Evolutionary conservation across 2,888 invertebrate genomes (phyloP), one percentile per base, ranked within the genome.

Genomic region (Steinernema scapterisci): DNA sequence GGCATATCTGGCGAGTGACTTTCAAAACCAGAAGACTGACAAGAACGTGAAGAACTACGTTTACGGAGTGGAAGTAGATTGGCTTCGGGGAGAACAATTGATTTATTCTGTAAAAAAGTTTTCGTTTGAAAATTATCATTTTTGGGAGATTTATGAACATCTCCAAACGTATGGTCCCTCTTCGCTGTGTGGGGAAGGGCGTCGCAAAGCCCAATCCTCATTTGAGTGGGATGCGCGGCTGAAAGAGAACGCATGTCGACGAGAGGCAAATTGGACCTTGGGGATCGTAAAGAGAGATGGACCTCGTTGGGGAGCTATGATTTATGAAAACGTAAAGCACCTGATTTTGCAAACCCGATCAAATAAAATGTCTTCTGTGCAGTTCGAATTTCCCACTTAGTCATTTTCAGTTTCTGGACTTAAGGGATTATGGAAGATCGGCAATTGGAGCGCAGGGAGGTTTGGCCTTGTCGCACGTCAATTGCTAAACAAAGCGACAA

Each of bases 41-140:
- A 23, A 92, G 72, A 13, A 91, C 90, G 88, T 95, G 94, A 38
- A 94, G 91, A 72, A 92, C 63, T 73, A 94, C 90, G 89, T 95
- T 95, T 74, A 92, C 91, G 23, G 91, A 86, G 89, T 94, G 95
- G 88, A 93, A 95, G 45, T 89, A 88, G 43, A 76, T 63, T 1
- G 83, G 91, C 6, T 6, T n/a, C 11, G 63, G 5, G 16, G 63
- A 63, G 16, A 92, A 83, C 83, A 91, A 89, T 83, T 92, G 92
- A 87, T 89, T 89, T 80, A 87, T 83, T 82, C 89, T 89, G 85
- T 31, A 87, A 83, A 70, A 9, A 6, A 6, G 38, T 38, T 70
- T 56, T 11, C 11, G 48, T 21, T 73, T 54, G 3, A 19, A 48
- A 2, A 63, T n/a, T n/a, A n/a, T n/a, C n/a, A n/a, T n/a, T n/a